A percentile compares a stretch with the other conserved stretches of the same genome.
Evolutionary conservation across 92 coral and sea anemone species (phyloP).

Genomic region (Umimayanthus chanpuru): DNA sequence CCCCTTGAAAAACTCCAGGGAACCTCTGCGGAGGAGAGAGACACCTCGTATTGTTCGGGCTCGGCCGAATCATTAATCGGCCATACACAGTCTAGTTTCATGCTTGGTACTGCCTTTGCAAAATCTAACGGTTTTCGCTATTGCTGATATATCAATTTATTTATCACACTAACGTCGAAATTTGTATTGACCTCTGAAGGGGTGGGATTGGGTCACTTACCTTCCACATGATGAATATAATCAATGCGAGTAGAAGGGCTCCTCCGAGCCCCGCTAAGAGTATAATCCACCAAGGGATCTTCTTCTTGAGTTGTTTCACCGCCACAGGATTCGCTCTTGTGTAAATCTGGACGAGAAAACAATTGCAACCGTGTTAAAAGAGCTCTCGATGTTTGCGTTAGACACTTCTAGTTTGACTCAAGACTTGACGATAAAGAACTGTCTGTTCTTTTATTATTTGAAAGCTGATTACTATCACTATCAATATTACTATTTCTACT

Average conservation of each 20-base stretch:
- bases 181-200: neutral
- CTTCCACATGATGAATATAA: constrained; percentile 62
- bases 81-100: too few relatives aligned
- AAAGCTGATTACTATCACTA: neutral
- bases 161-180: neutral
- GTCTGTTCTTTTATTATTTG: neutral
- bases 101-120: too few relatives aligned
- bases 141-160: neutral
- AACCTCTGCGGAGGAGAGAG: too few relatives aligned
- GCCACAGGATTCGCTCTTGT: constrained; percentile 56
- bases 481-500: neutral
- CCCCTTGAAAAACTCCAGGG: too few relatives aligned
- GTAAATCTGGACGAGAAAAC: constrained; percentile 49
- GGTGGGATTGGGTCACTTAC: constrained; percentile 31
- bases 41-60: too few relatives aligned
- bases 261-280: constrained; percentile 74
- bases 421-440: neutral
- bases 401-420: neutral
- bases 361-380: neutral
- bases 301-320: constrained; percentile 45
- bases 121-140: too few relatives aligned
- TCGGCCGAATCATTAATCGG: too few relatives aligned
- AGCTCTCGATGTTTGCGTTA: neutral
- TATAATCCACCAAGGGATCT: constrained; percentile 67
- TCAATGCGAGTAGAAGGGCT: constrained; percentile 54